Evolutionary conservation across 2,888 invertebrate genomes (phyloP), one percentile per base, ranked within the genome.

Genomic region (Thymelicus lineola): DNA sequence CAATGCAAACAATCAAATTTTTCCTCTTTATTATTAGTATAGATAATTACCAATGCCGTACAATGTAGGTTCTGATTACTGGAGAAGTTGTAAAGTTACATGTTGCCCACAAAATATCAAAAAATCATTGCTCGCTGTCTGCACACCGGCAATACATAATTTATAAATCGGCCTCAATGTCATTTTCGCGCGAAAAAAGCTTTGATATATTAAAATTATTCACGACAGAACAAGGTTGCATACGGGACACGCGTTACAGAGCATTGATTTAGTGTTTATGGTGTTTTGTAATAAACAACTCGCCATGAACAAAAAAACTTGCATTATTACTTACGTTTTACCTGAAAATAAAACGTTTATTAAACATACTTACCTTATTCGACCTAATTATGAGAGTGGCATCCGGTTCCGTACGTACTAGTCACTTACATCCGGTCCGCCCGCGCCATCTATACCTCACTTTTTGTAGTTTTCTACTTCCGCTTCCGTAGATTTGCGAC

Each of bases 191-290:
- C 50, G 45, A 60, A 64, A 55, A 64, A 53, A 64, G 0, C 20
- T 61, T 61, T 5, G 20, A 55, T 20, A 42, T 53, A 17, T 36
- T 50, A 10, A 15, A 64, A 48, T 64, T 42, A 64, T 42, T 53
- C 7, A 46, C 5, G 15, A 48, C 38, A 15, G 35, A 53, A 63
- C 50, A 53, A 63, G 63, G 50, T 38, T 38, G 38, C 38, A 53
- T 53, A 35, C 6, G 12, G 1, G 55, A 14, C 50, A 17, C 7
- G 17, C 17, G 50, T 7, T 17, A 9, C 17, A 10, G 17, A 48
- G n/a, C n/a, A 15, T 5, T 1, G 46, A n/a, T 50, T 17, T 50
- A 50, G 50, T 50, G 14, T 6, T 50, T 4, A 14, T 48, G 46
- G 15, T 17, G 50, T 50, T 9, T 50, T 17, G 7, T 17, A 7